Conservation (phyloP, 2,113 vertebrate species). For the Pituophis catenifer region DNA sequence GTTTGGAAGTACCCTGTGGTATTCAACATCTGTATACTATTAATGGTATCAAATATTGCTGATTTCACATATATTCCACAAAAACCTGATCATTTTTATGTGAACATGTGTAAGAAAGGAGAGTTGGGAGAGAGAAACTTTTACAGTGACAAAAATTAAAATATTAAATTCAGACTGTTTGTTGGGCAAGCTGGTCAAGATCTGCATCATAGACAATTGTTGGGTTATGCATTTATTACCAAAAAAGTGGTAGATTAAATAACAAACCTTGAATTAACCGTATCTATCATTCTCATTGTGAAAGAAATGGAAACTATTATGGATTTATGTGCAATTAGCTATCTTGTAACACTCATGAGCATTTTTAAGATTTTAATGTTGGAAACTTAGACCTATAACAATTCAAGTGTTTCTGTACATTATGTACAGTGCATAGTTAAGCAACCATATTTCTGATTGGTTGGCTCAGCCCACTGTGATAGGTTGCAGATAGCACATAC, state of each 20-base stretch:
- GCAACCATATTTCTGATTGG: not conserved
- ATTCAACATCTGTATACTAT: not conserved
- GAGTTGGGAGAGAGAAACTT: not conserved
- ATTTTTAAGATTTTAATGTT: not conserved
- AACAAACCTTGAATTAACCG: not conserved
- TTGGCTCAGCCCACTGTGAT: not conserved
- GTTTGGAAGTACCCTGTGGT: too few species aligned
- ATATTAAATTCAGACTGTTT: not conserved
- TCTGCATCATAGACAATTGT: not conserved
- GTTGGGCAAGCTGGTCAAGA: not conserved
- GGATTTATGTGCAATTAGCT: not conserved
- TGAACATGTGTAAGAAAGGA: not conserved
- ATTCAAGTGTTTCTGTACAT: not conserved
- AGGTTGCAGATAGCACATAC: not conserved
- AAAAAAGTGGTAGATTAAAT: not conserved
- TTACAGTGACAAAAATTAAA: not conserved
- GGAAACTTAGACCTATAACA: not conserved
- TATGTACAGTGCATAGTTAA: not conserved
- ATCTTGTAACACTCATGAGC: not conserved
- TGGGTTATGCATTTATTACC: not conserved
- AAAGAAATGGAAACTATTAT: not conserved
- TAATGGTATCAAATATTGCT: not conserved
- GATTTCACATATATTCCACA: not conserved
- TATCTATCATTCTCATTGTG: not conserved
- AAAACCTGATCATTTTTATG: not conserved